Evolutionary conservation across 1,140 invertebrate genomes (phyloP).

Genomic region (Tenebrio molitor): DNA sequence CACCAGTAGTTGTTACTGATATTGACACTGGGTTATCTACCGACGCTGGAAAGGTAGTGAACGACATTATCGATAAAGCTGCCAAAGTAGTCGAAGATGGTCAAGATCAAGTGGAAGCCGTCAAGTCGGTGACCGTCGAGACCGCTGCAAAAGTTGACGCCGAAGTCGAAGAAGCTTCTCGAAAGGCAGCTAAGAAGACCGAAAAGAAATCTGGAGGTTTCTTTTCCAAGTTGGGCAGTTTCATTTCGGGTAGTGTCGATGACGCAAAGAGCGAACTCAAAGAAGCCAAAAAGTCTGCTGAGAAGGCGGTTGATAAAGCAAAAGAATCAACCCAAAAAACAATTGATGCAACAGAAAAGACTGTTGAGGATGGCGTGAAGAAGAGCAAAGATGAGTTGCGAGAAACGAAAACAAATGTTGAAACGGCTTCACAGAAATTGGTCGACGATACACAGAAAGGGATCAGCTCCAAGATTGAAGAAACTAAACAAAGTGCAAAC

Average conservation of each 20-base stretch:
- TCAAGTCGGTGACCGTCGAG: neutral
- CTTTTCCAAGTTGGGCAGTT: slow-evolving; percentile 19
- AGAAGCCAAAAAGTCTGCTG: slow-evolving; percentile 38
- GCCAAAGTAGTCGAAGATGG: slow-evolving; percentile 4
- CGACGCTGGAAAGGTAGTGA: neutral
- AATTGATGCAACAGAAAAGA: slow-evolving; percentile 11
- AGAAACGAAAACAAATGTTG: slow-evolving; percentile 9
- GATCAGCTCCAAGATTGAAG: neutral
- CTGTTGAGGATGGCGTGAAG: slow-evolving; percentile 27
- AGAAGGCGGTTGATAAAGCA: slow-evolving; percentile 12
- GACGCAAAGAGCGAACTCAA: slow-evolving; percentile 9
- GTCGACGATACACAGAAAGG: neutral
- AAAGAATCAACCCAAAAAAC: slow-evolving; percentile 21
- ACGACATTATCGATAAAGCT: slow-evolving; percentile 2
- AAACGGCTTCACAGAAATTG: neutral
- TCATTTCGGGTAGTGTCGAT: slow-evolving; percentile 3
- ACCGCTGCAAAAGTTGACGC: neutral
- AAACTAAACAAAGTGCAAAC: neutral
- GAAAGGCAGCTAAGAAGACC: neutral
- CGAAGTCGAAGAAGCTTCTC: neutral
- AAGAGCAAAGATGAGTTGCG: neutral
- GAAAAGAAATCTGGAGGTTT: slow-evolving; percentile 34
- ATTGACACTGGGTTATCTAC: slow-evolving; percentile 23
- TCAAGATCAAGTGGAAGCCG: neutral
- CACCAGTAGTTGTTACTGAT: slow-evolving; percentile 17